Evolutionary conservation across 2,797 vertebrate species (phyloP), one percentile per base, ranked within the genome.

Genomic region (Odontamblyopus rebecca): DNA sequence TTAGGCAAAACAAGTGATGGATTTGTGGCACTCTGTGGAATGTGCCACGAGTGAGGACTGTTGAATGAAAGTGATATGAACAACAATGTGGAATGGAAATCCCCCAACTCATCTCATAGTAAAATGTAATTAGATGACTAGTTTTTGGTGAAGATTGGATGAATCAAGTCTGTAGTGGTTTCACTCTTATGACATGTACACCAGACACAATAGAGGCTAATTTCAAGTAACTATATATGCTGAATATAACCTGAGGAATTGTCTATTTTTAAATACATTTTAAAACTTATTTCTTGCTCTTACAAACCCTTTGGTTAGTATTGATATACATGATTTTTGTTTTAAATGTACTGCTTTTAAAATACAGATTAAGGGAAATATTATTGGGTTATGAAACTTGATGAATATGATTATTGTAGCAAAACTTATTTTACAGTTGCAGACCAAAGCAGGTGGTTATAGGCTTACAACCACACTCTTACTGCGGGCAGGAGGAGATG

Each of bases 401-500:
- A 9, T 38, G 35, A 9, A 15, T 6, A 48, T 15, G 15, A 15
- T 48, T 48, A 48, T 13, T 15, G 12, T 48, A 48, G 44, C 12
- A 48, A 48, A 48, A 15, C 44, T 48, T 48, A 13, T 12, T 12
- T 44, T 44, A 13, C 41, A 13, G 12, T 44, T 13, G 11, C 11
- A 13, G 41, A 44, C 41, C 12, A 44, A 3, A 44, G 41, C 41
- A 44, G 41, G 41, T 44, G 41, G 3, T 44, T 44, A 48, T 12
- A 44, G 86, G 85, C 78, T 75, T 67, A 79, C 75, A 73, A 85
- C 87, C 73, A 62, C 80, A 89, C 89, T 90, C 91, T 89, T 87
- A 88, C 88, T 87, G 88, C 89, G 85, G 2, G 15, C 59, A 30
- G 88, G 82, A 90, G 91, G 93, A 93, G 93, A 92, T 93, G 92